Evolutionary conservation across 2,888 invertebrate species (phyloP), one percentile per base, ranked within the genome.

Genomic region (Pecten maximus): DNA sequence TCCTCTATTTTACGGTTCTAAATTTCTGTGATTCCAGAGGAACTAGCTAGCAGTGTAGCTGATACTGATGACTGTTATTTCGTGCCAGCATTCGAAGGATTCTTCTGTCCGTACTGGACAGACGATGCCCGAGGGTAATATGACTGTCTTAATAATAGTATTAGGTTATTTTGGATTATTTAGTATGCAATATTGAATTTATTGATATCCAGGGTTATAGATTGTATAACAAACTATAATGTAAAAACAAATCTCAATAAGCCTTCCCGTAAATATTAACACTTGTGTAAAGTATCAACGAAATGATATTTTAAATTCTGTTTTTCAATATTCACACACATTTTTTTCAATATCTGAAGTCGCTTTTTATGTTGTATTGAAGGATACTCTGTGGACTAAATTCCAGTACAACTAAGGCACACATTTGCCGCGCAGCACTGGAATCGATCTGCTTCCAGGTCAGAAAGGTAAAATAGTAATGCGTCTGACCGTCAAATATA

Each of bases 91-190:
- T 99, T 99, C 96, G 98, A 98, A 88, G 99, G 99, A 0, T 97
- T 99, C 0, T 99, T 98, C 97, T 99, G 99, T 88, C 99, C 99
- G 0, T 99, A 99, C 96, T 99, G 99, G 99, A 98, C 99, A 95
- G 98, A 98, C 95, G 99, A 99, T 96, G 99, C 99, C 0, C 97
- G 99, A 96, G 99, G 99, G 98, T 98, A 92, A 93, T 94, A n/a
- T n/a, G n/a, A n/a, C n/a, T n/a, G n/a, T n/a, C n/a, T n/a, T n/a
- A n/a, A n/a, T n/a, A n/a, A n/a, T n/a, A n/a, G n/a, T n/a, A n/a
- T n/a, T n/a, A n/a, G n/a, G n/a, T 44, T 10, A 10, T 44, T 44
- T 44, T 44, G 12, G 44, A 44, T 44, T 44, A 44, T 44, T 44
- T 44, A 6, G 12, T 44, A 44, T 44, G 12, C 44, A 12, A 44